phyloP scores from a whole-genome alignment of 2,797 vertebrate species.

The Microchirus variegatus region DNA sequence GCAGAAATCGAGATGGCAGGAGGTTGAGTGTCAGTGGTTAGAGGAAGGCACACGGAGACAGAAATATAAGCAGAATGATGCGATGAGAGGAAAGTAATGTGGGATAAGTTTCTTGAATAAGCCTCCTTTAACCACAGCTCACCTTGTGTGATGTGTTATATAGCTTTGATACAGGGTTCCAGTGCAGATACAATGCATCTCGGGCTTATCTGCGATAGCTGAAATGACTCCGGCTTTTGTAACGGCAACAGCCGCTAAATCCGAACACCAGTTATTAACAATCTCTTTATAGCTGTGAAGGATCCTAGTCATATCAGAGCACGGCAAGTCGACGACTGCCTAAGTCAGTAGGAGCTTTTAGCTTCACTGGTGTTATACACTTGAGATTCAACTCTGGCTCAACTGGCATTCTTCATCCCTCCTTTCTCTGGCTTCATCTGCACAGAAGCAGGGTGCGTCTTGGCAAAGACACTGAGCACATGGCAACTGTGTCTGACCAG shows the following conservation, averaged over 20 bases:
- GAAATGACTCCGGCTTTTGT: conserved; percentile 47
- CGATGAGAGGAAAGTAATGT: conserved; percentile 26
- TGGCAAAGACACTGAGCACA: too few species aligned
- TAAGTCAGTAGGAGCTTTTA: conserved; percentile 20
- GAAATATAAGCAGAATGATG: conserved; percentile 51
- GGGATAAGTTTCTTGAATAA: conserved; percentile 35
- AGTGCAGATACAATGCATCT: conserved; percentile 29
- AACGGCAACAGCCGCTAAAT: conserved; percentile 50
- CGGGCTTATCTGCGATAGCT: conserved; percentile 32
- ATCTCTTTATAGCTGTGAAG: conserved; percentile 25
- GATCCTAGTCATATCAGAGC: conserved; percentile 48
- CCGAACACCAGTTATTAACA: conserved; percentile 50
- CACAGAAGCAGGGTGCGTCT: neutral
- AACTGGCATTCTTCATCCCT: conserved; percentile 21
- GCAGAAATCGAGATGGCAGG: conserved; percentile 39
- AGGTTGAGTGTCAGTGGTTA: conserved; percentile 19
- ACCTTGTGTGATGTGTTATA: conserved; percentile 44
- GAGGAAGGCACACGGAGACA: conserved; percentile 17
- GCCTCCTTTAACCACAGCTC: conserved; percentile 45
- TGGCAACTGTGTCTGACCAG: neutral
- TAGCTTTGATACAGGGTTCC: conserved; percentile 47
- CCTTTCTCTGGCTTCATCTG: conserved; percentile 6
- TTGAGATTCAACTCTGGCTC: conserved; percentile 9
- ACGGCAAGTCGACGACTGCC: conserved; percentile 17
- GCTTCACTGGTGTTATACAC: conserved; percentile 16